Base-by-base conservation (phyloP, 2,888 invertebrate species). In the Acronicta leporina region DNA sequence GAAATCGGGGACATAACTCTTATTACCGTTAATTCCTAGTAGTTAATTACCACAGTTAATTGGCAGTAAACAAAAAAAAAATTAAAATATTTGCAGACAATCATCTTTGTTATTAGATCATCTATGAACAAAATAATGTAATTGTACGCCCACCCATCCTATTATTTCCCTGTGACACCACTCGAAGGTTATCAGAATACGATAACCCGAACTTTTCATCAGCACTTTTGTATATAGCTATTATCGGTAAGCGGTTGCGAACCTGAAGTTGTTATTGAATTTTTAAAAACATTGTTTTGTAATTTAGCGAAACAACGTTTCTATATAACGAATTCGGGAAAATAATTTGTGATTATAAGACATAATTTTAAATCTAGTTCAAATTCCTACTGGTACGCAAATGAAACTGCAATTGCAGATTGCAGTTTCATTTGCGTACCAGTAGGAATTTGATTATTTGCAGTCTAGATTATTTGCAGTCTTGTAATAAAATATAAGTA, bases 131-230 rank as follows among this genome's bases (percentile, higher is more conserved):
- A n/a, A 38, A 38, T n/a, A n/a, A n/a, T n/a, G n/a, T 38, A 5
- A n/a, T 38, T n/a, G 33, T 11, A n/a, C 35, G 13, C 8, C 2
- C n/a, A 38, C 8, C 2, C n/a, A 38, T n/a, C 13, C 44, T 16
- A 9, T 30, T 42, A 16, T 48, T 50, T 45, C 30, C 27, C 6
- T 43, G 42, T 25, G 48, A 45, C 13, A 42, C n/a, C 14, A 42
- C 25, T 54, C 10, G 14, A 42, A 51, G 74, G 74, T 76, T 76
- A 76, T 76, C 71, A 56, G 8, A 30, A 55, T 16, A 6, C n/a
- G 77, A 77, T 77, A 77, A 71, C 74, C 63, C 40, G 44, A 38
- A 55, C 50, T 45, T 66, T 76, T 66, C 15, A 43, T 56, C 56
- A 52, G 15, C n/a, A 54, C 46, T 51, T 59, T 56, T 53, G n/a